Percentiles rank a stretch among this genome's conserved stretches.
These are phyloP conservation scores for Noctua fimbriata DNA, from an alignment of 2,888 invertebrate genomes.

Conservation along the genomic window DNA sequence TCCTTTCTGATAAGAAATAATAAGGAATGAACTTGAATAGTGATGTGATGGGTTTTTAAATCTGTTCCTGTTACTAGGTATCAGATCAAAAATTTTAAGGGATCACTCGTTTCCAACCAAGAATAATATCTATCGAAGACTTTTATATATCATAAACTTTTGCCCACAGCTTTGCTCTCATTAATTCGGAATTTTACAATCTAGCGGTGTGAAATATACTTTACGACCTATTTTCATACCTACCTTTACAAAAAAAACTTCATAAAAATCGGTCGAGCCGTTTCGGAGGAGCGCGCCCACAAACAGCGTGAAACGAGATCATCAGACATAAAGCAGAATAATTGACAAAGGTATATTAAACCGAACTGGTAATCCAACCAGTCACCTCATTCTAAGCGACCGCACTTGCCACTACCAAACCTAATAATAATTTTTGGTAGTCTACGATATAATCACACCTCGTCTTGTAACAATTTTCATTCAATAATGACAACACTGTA, in stretches of 20 bases:
- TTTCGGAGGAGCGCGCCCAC: no score
- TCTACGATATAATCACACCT: not conserved
- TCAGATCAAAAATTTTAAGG: not conserved
- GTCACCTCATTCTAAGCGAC: not conserved
- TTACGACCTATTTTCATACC: no score
- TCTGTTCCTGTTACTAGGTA: not conserved
- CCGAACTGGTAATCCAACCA: not conserved
- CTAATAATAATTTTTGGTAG: not conserved
- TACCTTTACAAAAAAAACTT: no score
- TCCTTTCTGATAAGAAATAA: not conserved
- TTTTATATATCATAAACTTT: no score
- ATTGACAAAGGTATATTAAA: not conserved
- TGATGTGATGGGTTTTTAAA: not conserved
- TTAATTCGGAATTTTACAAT: no score
- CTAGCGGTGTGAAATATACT: no score
- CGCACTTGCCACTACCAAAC: not conserved
- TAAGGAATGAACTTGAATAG: not conserved
- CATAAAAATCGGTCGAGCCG: no score
- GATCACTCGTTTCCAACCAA: not conserved
- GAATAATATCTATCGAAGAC: not conserved
- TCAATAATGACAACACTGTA: constrained; percentile 4
- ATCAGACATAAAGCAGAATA: not conserved
- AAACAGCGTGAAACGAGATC: no score
- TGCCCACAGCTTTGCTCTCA: no score
- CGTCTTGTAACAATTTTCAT: constrained; percentile 12